Evolutionary conservation across 2,888 invertebrate genomes (phyloP).

Genomic region (Philereme vetulata): DNA sequence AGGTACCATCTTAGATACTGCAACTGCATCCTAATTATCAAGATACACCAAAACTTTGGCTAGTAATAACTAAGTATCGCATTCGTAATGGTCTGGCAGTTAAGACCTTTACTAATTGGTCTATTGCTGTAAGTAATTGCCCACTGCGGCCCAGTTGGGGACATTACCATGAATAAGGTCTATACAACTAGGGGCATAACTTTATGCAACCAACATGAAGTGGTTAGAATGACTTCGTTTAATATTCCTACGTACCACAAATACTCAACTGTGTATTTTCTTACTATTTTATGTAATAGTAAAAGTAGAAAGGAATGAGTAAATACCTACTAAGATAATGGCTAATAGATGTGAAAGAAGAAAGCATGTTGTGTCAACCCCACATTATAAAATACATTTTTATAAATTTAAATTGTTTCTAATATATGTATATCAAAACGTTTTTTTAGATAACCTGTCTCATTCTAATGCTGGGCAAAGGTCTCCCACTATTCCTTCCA

Average conservation of each 20-base stretch:
- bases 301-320: no score
- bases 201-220: constrained; percentile 33
- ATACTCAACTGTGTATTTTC: no score
- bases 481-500: no score
- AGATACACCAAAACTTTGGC: constrained; percentile 26
- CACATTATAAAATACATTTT: no score
- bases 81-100: constrained; percentile 47
- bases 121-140: constrained; percentile 62
- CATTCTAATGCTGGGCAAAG: no score
- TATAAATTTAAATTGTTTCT: no score
- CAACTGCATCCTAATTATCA: constrained; percentile 30
- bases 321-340: no score
- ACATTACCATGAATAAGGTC: constrained; percentile 50
- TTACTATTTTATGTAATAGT: no score
- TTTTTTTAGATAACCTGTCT: no score
- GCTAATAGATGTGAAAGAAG: no score
- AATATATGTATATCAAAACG: no score
- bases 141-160: constrained; percentile 52
- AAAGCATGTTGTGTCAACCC: no score
- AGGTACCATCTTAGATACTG: constrained; percentile 20
- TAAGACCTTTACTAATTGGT: constrained; percentile 58
- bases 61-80: constrained; percentile 38
- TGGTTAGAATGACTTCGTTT: neutral
- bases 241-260: neutral
- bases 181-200: constrained; percentile 46